Evolutionary conservation across 2,888 invertebrate species (phyloP), one percentile per base, ranked within the genome.

Genomic region (Eupelmus urozonus): DNA sequence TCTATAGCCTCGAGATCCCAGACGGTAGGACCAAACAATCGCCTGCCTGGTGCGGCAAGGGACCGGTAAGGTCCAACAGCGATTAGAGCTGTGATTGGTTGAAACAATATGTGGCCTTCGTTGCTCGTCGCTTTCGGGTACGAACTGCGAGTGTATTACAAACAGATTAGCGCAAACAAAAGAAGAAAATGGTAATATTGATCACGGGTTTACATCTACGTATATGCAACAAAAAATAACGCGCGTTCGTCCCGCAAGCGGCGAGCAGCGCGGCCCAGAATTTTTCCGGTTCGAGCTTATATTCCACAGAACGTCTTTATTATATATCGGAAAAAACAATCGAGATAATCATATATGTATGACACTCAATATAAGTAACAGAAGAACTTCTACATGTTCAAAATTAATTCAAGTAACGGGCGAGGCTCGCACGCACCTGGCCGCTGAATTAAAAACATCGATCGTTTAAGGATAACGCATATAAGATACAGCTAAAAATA

Each of bases 1-100:
- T n/a, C 63, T 55, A 71, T 59, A 77, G 77, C 77, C 85, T 86
- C 84, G 85, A 84, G 84, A 74, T 81, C 85, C 83, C 82, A 87
- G 87, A 89, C 89, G 89, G 89, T 89, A 89, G 89, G 89, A 88
- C 88, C 89, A 89, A 90, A 89, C 90, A 90, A 90, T 90, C 89
- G 90, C 90, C 90, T 90, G 90, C 89, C 89, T 83, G 55, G 84
- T 82, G 83, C 79, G 87, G 89, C 89, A 90, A 90, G 90, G 90
- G 88, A 89, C 90, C 89, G 83, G 82, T 82, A 77, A 87, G 88
- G 90, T 90, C 90, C 90, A 90, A 90, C 90, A 90, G 90, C 90
- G 87, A 84, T 88, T 83, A 87, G 85, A 88, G 89, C 90, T 90
- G 90, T 90, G 90, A 90, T 90, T 90, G 90, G 88, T 88, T 88